Conservation (phyloP, 1,140 invertebrate genomes). For the Archivesica marissinica region DNA sequence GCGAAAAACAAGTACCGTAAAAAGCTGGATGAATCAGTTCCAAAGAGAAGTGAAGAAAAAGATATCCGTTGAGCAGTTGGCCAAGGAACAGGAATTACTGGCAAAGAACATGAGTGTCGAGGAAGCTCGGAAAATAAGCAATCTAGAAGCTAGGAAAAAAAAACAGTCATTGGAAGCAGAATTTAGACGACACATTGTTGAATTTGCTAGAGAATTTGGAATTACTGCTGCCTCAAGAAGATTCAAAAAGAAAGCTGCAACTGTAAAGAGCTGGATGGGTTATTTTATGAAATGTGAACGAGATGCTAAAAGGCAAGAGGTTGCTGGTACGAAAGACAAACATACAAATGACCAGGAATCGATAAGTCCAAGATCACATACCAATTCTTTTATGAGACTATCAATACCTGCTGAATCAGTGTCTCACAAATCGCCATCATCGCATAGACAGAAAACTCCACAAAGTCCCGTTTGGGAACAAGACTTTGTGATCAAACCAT, state of each 20-base stretch:
- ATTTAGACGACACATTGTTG: constrained; percentile 35
- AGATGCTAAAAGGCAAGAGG: constrained; percentile 41
- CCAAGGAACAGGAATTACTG: constrained; percentile 44
- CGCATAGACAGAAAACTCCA: not conserved
- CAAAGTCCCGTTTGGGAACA: constrained; percentile 56
- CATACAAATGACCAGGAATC: not conserved
- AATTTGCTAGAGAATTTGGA: constrained; percentile 53
- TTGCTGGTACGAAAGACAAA: not conserved
- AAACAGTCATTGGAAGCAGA: constrained; percentile 33
- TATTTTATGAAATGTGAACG: constrained; percentile 38
- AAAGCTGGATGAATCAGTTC: constrained; percentile 46
- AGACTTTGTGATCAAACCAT: constrained; percentile 51
- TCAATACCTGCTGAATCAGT: not conserved
- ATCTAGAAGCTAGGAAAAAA: constrained; percentile 40
- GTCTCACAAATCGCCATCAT: not conserved
- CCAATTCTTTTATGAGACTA: not conserved
- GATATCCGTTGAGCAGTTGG: constrained; percentile 39
- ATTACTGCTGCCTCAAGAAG: constrained; percentile 41
- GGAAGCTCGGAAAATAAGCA: constrained; percentile 41
- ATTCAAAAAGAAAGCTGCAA: constrained; percentile 49
- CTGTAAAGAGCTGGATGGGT: constrained; percentile 52
- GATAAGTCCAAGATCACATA: not conserved
- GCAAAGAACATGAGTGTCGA: constrained; percentile 37
- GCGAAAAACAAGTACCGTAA: constrained; percentile 44
- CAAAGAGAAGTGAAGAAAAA: constrained; percentile 44